These are phyloP conservation scores for Carcharodon carcharias DNA, from an alignment of 2,797 vertebrate species.

Conservation along the genomic window DNA sequence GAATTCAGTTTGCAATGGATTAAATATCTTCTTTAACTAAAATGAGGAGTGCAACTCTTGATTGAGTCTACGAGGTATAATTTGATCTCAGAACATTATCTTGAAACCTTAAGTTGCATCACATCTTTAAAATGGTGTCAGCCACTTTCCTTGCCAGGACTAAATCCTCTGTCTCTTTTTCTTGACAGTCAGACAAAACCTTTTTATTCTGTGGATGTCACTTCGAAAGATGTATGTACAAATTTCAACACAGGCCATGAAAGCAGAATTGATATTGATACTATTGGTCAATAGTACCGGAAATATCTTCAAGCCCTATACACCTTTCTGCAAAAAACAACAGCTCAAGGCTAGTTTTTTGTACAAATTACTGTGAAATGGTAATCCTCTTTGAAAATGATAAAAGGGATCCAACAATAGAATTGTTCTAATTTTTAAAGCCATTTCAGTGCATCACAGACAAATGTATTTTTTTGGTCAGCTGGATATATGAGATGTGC, in stretches of 20 bases:
- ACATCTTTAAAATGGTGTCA: not conserved
- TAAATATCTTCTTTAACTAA: not conserved
- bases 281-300: not conserved
- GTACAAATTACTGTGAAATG: slow-evolving; percentile 22
- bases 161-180: not conserved
- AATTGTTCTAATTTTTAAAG: not conserved
- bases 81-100: slow-evolving; percentile 5
- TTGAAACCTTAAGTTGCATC: not conserved
- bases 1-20: not conserved
- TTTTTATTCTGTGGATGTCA: slow-evolving; percentile 20
- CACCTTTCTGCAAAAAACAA: not conserved
- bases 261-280: slow-evolving; percentile 24
- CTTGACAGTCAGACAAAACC: not conserved
- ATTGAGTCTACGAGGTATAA: not conserved
- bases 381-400: slow-evolving; percentile 22
- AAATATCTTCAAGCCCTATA: not conserved
- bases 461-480: not conserved
- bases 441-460: not conserved
- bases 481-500: not conserved
- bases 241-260: not conserved
- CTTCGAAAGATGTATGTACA: not conserved
- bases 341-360: slow-evolving; percentile 23
- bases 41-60: not conserved
- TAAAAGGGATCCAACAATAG: not conserved
- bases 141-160: not conserved